Conservation (phyloP, 2,113 vertebrate genomes). For the Rallus limicola region DNA sequence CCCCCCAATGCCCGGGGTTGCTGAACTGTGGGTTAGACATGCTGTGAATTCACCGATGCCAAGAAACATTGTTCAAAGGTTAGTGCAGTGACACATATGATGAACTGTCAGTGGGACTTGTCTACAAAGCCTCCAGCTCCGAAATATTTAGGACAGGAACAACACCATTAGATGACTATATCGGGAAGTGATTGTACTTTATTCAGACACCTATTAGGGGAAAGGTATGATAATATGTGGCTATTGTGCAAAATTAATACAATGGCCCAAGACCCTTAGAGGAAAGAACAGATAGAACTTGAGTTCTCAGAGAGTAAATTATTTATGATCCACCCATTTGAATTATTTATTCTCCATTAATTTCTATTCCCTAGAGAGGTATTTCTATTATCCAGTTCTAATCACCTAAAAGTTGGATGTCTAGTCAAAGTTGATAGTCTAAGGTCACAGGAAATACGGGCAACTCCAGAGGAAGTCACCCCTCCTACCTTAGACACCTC, state of each 20-base stretch:
- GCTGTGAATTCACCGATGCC: not conserved
- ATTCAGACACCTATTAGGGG: not conserved
- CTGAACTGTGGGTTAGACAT: not conserved
- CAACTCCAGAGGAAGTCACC: not conserved
- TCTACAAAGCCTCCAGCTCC: not conserved
- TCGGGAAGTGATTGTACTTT: not conserved
- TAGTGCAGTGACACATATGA: not conserved
- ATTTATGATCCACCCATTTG: not conserved
- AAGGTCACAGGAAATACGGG: not conserved
- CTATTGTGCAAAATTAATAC: not conserved
- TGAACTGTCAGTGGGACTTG: accelerated
- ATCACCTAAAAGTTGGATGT: not conserved
- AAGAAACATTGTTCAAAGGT: not conserved
- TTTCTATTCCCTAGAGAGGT: not conserved
- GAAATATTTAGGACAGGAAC: not conserved
- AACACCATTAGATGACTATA: not conserved
- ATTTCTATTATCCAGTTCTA: not conserved
- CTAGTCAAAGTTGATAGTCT: not conserved
- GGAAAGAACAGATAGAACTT: not conserved
- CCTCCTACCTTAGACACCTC: not conserved
- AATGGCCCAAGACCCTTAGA: not conserved
- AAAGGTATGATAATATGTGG: not conserved
- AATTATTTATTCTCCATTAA: constrained; percentile 7
- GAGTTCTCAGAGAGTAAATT: not conserved
- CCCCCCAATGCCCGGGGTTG: accelerated